These are phyloP conservation scores for Apotomis turbidana DNA, from an alignment of 2,888 invertebrate species.

Conservation along the genomic window DNA sequence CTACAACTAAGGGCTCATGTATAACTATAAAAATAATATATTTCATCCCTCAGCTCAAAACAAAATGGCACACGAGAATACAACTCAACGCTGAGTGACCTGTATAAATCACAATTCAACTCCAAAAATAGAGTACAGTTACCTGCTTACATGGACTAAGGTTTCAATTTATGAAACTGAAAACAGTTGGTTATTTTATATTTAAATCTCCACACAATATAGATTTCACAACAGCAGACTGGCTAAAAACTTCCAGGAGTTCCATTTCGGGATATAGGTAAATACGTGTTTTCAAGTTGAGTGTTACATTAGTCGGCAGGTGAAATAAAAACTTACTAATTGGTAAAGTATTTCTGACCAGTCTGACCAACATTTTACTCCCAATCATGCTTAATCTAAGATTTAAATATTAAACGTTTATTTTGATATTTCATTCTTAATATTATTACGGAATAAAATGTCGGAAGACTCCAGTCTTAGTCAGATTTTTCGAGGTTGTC, in stretches of 20 bases:
- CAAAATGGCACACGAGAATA: slow-evolving; percentile 70
- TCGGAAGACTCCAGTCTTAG: too few species aligned
- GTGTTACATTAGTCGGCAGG: not conserved
- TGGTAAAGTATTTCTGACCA: not conserved
- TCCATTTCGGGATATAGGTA: slow-evolving; percentile 4
- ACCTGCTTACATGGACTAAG: slow-evolving; percentile 20
- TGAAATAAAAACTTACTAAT: not conserved
- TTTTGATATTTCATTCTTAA: too few species aligned
- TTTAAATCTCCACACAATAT: slow-evolving; percentile 40
- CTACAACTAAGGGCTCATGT: slow-evolving; percentile 49
- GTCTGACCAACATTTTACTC: too few species aligned
- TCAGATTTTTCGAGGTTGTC: too few species aligned
- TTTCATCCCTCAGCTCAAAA: slow-evolving; percentile 51
- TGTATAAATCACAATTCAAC: slow-evolving; percentile 45
- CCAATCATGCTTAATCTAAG: too few species aligned
- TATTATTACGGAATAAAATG: too few species aligned
- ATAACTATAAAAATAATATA: slow-evolving; percentile 54
- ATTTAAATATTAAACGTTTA: too few species aligned
- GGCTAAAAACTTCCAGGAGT: slow-evolving; percentile 26
- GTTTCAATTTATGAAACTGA: slow-evolving; percentile 28
- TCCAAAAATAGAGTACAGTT: slow-evolving; percentile 38
- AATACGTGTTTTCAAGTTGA: slow-evolving; percentile 1
- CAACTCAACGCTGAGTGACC: slow-evolving; percentile 27
- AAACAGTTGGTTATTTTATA: slow-evolving; percentile 25
- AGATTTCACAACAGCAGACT: slow-evolving; percentile 35